These are phyloP conservation scores for Stigmatopora nigra DNA, from an alignment of 2,113 vertebrate species.

Conservation along the genomic window DNA sequence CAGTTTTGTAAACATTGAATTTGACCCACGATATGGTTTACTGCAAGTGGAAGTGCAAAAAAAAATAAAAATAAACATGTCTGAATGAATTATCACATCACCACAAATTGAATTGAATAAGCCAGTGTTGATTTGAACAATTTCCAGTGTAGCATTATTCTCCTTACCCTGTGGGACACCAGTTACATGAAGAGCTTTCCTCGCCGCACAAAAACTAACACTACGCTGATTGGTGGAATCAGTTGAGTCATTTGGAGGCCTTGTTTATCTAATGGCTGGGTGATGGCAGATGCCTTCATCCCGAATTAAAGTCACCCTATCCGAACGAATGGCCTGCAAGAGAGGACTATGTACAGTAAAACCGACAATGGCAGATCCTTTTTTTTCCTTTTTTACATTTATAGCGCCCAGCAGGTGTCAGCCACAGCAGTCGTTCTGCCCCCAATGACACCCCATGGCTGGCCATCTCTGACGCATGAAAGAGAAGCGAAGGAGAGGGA, in stretches of 20 bases:
- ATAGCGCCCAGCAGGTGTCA: slow-evolving; percentile 90
- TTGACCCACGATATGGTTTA: no score
- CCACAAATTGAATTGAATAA: neutral
- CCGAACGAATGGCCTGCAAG: slow-evolving; percentile 52
- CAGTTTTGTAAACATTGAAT: no score
- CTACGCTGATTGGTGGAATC: slow-evolving; percentile 38
- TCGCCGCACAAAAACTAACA: slow-evolving; percentile 1
- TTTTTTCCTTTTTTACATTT: slow-evolving; percentile 74
- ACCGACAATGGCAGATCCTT: slow-evolving; percentile 75
- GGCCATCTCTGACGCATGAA: slow-evolving; percentile 71
- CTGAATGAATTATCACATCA: neutral
- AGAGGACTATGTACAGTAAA: slow-evolving; percentile 61
- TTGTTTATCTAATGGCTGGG: slow-evolving; percentile 54
- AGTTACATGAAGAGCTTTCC: slow-evolving; percentile 1
- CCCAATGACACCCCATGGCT: slow-evolving; percentile 85
- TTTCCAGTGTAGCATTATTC: slow-evolving; percentile 5
- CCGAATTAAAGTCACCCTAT: slow-evolving; percentile 52
- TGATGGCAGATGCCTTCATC: slow-evolving; percentile 58
- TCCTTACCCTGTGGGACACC: slow-evolving; percentile 17
- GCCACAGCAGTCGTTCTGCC: slow-evolving; percentile 79
- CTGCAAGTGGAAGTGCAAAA: no score
- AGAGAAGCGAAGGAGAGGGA: slow-evolving; percentile 57
- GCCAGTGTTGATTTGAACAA: neutral
- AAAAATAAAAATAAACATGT: no score
- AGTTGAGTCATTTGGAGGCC: slow-evolving; percentile 58